These are phyloP conservation scores for Hylaea fasciaria DNA, from an alignment of 2,888 invertebrate species.

Conservation along the genomic window DNA sequence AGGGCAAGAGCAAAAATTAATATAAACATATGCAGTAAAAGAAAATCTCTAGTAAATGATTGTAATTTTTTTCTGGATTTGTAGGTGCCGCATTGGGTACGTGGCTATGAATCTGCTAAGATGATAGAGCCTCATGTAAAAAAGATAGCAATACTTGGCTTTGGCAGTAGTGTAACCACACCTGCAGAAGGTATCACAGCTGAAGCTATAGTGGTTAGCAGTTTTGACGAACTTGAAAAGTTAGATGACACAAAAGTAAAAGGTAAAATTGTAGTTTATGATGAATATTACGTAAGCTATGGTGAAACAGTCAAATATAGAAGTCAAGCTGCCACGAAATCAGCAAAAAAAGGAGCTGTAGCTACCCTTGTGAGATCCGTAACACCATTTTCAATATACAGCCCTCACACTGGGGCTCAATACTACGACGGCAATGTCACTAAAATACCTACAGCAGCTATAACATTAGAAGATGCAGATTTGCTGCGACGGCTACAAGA, in stretches of 20 bases:
- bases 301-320: conserved; percentile 88
- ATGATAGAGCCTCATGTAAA: conserved; percentile 86
- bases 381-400: conserved; percentile 89
- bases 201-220: conserved; percentile 88
- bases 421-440: conserved; percentile 82
- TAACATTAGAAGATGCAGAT: conserved; percentile 91
- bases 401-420: conserved; percentile 90
- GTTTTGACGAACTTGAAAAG: conserved; percentile 87
- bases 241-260: conserved; percentile 76
- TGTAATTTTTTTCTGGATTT: conserved; percentile 31
- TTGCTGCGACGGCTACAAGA: conserved; percentile 86
- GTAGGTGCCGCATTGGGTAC: conserved; percentile 75
- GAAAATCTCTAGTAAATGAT: not conserved
- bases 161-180: conserved; percentile 89
- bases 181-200: conserved; percentile 88
- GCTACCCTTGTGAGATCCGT: conserved; percentile 89
- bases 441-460: conserved; percentile 89
- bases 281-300: conserved; percentile 87
- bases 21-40: too few species aligned
- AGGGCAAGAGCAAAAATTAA: too few species aligned
- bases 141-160: conserved; percentile 86
- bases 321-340: conserved; percentile 86
- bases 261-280: conserved; percentile 91
- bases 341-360: conserved; percentile 89
- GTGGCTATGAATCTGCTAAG: conserved; percentile 87